These are phyloP conservation scores for Catalaphyllia jardinei DNA, from an alignment of 64 coral and sea anemone genomes.

Conservation along the genomic window DNA sequence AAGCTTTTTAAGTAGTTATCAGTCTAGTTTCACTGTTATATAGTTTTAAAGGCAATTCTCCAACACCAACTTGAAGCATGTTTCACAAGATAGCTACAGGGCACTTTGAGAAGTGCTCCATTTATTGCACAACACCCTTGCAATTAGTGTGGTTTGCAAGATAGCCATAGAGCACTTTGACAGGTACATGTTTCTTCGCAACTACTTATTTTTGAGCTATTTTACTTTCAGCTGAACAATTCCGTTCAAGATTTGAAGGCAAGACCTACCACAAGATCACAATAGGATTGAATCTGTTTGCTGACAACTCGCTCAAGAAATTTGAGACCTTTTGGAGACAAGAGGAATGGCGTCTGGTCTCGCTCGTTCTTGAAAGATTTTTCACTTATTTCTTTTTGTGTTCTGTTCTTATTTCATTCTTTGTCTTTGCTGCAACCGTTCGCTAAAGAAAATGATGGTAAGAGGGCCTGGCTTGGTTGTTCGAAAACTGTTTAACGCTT, in stretches of 20 bases:
- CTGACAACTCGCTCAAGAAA: constrained; percentile 62
- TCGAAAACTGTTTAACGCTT: too few species aligned
- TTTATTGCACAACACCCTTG: too few species aligned
- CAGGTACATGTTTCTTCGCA: too few species aligned
- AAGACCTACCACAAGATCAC: constrained; percentile 68
- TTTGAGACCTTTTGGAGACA: constrained; percentile 65
- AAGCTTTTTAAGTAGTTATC: too few species aligned
- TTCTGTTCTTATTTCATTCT: constrained; percentile 49
- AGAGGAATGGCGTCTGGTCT: constrained; percentile 65
- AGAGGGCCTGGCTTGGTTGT: too few species aligned
- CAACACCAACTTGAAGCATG: too few species aligned
- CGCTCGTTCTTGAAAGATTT: constrained; percentile 58
- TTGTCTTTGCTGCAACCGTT: constrained; percentile 44
- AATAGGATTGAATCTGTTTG: constrained; percentile 62
- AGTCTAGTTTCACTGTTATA: too few species aligned
- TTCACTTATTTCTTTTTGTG: constrained; percentile 54
- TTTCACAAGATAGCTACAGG: too few species aligned
- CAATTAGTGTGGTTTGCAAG: too few species aligned
- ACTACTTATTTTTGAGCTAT: not conserved
- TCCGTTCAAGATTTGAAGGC: constrained; percentile 72
- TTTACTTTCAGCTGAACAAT: constrained; percentile 52
- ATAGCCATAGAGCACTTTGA: too few species aligned
- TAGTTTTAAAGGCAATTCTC: too few species aligned
- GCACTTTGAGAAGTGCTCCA: too few species aligned
- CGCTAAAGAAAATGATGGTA: not conserved